Evolutionary conservation across 2,888 invertebrate genomes (phyloP).

Genomic region (Chaitophorus viminalis): DNA sequence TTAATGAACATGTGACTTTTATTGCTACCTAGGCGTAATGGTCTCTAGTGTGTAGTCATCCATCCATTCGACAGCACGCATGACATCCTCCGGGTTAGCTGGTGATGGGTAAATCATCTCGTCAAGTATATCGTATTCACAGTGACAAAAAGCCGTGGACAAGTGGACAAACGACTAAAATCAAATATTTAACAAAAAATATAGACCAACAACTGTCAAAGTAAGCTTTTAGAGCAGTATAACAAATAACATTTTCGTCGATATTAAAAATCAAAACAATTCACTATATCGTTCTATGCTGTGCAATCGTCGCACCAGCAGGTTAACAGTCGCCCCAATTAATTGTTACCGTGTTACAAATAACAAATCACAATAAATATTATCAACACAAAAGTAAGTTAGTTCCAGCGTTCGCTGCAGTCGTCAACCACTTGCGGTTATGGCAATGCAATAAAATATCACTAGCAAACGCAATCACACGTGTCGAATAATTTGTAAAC

Average conservation of each 20-base stretch:
- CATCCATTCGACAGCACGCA: conserved; percentile 65
- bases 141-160: conserved; percentile 66
- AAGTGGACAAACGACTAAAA: conserved; percentile 66
- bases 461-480: not conserved
- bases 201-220: not conserved
- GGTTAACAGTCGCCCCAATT: not conserved
- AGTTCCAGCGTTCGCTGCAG: not conserved
- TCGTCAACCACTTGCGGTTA: not conserved
- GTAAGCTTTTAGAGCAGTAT: not conserved
- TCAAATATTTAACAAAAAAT: not conserved
- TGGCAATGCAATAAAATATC: not conserved
- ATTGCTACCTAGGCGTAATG: conserved; percentile 65
- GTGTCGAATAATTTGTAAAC: no score
- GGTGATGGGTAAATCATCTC: conserved; percentile 65
- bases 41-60: conserved; percentile 64
- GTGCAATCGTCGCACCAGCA: not conserved
- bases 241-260: not conserved
- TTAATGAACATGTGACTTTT: not conserved
- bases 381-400: no score
- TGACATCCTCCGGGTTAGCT: conserved; percentile 65
- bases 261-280: not conserved
- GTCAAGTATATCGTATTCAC: conserved; percentile 65
- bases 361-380: not conserved
- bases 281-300: not conserved
- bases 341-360: not conserved